Evolutionary conservation across 2,113 vertebrate genomes (phyloP).

Genomic region (Solenodon paradoxus): DNA sequence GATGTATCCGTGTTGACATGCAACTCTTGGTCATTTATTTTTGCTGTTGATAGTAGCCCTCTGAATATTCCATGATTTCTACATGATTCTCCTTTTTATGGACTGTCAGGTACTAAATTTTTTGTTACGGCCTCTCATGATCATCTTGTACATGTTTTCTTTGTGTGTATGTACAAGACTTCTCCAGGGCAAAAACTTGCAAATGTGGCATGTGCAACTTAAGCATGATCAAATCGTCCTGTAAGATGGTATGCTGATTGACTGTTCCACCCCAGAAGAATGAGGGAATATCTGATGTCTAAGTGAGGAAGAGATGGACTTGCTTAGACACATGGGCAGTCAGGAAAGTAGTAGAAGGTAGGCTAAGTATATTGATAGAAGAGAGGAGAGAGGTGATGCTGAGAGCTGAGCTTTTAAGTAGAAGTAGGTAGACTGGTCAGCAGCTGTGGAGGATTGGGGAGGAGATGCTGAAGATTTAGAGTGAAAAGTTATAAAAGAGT

Average conservation of each 20-base stretch:
- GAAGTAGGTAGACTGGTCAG: background rate
- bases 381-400: background rate
- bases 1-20: background rate
- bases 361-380: background rate
- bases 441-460: background rate
- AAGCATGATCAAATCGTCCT: background rate
- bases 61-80: background rate
- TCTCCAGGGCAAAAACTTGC: background rate
- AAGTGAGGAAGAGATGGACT: background rate
- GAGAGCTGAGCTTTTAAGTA: background rate
- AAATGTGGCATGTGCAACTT: too few relatives aligned
- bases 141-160: background rate
- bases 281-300: too few relatives aligned
- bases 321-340: background rate
- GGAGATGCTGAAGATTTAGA: background rate
- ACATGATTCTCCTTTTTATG: background rate
- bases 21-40: background rate
- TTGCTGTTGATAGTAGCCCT: background rate
- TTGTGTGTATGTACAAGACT: background rate
- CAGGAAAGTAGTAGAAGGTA: too few relatives aligned
- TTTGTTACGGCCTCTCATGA: background rate
- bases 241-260: background rate
- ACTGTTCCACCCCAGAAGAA: background rate
- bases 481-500: background rate
- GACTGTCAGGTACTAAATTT: background rate